A percentile compares a stretch with the other conserved stretches of the same genome.
Conservation (phyloP, 2,888 invertebrate genomes). For the Netelia virgata region DNA sequence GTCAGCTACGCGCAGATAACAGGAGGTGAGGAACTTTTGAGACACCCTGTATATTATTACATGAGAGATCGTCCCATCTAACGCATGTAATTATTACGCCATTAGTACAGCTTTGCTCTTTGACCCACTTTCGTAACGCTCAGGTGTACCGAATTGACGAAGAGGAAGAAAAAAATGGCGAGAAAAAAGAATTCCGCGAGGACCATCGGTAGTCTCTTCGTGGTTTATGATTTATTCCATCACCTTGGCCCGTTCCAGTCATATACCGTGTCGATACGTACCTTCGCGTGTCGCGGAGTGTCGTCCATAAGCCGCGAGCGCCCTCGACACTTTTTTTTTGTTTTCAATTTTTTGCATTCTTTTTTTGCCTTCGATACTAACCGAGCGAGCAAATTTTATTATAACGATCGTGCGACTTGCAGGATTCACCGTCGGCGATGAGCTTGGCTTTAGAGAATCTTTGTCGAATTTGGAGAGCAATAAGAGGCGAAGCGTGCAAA, state of each 20-base stretch:
- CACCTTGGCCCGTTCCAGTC: slow-evolving; percentile 51
- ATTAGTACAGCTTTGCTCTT: slow-evolving; percentile 50
- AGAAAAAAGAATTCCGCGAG: slow-evolving; percentile 15
- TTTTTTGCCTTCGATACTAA: not conserved
- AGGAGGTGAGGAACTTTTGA: no score
- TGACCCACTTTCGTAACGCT: slow-evolving; percentile 60
- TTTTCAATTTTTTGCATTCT: not conserved
- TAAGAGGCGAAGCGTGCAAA: slow-evolving; percentile 88
- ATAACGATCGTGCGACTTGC: slow-evolving; percentile 79
- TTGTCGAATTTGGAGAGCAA: slow-evolving; percentile 91
- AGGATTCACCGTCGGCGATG: slow-evolving; percentile 95
- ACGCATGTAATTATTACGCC: slow-evolving; percentile 41
- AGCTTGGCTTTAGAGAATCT: slow-evolving; percentile 93
- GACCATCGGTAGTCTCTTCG: slow-evolving; percentile 20
- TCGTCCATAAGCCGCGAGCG: slow-evolving; percentile 24
- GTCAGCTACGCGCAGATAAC: no score
- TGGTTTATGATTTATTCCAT: slow-evolving; percentile 41
- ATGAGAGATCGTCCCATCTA: slow-evolving; percentile 36
- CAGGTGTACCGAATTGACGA: slow-evolving; percentile 46
- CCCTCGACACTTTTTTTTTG: slow-evolving; percentile 32
- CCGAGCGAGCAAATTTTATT: not conserved
- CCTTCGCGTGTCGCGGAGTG: slow-evolving; percentile 28
- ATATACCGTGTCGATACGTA: slow-evolving; percentile 25
- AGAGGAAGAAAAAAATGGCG: slow-evolving; percentile 20
- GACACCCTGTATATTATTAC: not conserved